These are phyloP conservation scores for Pherbina coryleti DNA, from an alignment of 2,888 invertebrate genomes.

Conservation along the genomic window DNA sequence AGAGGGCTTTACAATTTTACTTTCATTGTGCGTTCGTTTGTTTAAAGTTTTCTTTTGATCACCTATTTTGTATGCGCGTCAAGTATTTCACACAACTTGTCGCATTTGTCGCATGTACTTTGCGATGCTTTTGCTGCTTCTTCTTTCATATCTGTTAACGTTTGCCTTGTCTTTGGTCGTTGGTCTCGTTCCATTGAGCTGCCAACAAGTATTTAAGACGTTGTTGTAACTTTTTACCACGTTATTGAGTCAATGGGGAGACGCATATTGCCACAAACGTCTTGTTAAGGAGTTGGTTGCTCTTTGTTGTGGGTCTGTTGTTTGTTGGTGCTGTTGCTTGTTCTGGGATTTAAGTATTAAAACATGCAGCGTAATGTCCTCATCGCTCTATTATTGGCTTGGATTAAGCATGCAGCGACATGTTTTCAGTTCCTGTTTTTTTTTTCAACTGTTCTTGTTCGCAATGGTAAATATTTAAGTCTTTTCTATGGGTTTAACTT, in stretches of 20 bases:
- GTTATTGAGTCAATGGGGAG: neutral
- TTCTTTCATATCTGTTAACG: too few relatives aligned
- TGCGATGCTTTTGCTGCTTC: too few relatives aligned
- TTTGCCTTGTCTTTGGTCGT: neutral
- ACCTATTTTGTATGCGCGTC: constrained; percentile 9
- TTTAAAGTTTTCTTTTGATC: neutral
- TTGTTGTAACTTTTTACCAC: neutral
- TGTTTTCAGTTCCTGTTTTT: neutral
- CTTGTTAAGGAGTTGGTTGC: too few relatives aligned
- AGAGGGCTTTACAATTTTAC: neutral
- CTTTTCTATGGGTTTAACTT: neutral
- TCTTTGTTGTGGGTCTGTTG: too few relatives aligned
- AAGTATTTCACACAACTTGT: constrained; percentile 9
- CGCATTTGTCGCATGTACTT: neutral
- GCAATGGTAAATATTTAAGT: neutral
- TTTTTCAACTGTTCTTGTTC: neutral
- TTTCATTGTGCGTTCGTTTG: neutral
- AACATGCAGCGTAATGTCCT: neutral
- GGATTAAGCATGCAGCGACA: constrained; percentile 2
- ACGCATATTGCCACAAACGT: neutral
- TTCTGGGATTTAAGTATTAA: neutral
- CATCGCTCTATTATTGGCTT: constrained; percentile 14
- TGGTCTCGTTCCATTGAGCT: neutral
- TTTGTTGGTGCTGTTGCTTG: too few relatives aligned
- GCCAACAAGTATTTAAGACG: neutral